phyloP scores from a whole-genome alignment of 2,797 vertebrate species.

The Carapus acus region DNA sequence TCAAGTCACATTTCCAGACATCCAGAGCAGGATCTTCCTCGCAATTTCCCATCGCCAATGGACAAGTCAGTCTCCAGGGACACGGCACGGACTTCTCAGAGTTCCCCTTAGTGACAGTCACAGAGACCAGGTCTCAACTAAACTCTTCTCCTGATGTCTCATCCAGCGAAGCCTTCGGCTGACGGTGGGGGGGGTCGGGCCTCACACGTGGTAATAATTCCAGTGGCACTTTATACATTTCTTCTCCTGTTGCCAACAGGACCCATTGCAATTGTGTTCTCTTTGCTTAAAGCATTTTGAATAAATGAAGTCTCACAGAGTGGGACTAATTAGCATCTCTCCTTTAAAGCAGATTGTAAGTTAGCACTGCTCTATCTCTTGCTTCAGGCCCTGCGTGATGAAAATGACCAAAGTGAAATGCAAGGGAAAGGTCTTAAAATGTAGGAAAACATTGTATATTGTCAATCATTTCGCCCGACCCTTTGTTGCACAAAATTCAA shows the following conservation, averaged over 20 bases:
- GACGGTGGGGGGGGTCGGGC: slow-evolving; percentile 51
- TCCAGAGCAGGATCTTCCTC: slow-evolving; percentile 86
- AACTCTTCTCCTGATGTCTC: slow-evolving; percentile 94
- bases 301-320: slow-evolving; percentile 22
- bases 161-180: slow-evolving; percentile 95
- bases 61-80: slow-evolving; percentile 91
- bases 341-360: slow-evolving; percentile 17
- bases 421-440: slow-evolving; percentile 20
- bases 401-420: slow-evolving; percentile 58
- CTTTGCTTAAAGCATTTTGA: slow-evolving; percentile 45
- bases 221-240: slow-evolving; percentile 90
- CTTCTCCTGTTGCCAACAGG: slow-evolving; percentile 77
- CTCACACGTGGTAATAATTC: slow-evolving; percentile 59
- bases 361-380: slow-evolving; percentile 20
- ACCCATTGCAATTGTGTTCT: slow-evolving; percentile 66
- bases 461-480: slow-evolving; percentile 47
- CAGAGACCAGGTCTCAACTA: slow-evolving; percentile 92
- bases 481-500: slow-evolving; percentile 38
- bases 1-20: slow-evolving; percentile 90
- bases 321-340: slow-evolving; percentile 35
- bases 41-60: slow-evolving; percentile 93
- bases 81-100: slow-evolving; percentile 94
- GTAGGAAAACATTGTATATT: slow-evolving; percentile 14
- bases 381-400: slow-evolving; percentile 48
- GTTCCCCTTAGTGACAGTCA: slow-evolving; percentile 93